Conservation (phyloP, 2,113 vertebrate species). For the Phylloscopus trochiloides region DNA sequence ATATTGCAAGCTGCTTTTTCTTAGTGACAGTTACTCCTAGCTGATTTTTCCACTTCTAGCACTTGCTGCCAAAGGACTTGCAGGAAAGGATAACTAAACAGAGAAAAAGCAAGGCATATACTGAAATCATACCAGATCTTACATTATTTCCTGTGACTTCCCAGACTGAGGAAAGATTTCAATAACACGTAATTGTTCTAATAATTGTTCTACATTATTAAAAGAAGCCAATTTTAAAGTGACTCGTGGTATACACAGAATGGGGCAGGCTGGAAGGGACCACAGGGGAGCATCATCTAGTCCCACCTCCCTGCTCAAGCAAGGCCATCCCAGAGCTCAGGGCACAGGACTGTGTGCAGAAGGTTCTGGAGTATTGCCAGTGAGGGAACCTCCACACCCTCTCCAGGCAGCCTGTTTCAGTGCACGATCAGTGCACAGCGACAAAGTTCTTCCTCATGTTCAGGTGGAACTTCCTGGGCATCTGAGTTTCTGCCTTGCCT, state of each 20-base stretch:
- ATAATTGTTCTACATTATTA: background rate
- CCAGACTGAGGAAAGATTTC: background rate
- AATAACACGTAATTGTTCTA: background rate
- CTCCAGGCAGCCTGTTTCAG: background rate
- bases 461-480: background rate
- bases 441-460: too few species aligned
- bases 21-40: background rate
- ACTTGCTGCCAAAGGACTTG: background rate
- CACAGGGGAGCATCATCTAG: background rate
- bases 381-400: background rate
- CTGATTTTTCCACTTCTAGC: background rate
- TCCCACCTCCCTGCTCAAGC: background rate
- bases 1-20: background rate
- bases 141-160: background rate
- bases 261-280: background rate
- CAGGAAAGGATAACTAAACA: background rate
- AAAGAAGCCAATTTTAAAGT: background rate
- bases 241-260: rapidly evolving
- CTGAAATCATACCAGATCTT: background rate
- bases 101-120: background rate
- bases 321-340: background rate
- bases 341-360: background rate
- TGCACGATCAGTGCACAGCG: rapidly evolving
- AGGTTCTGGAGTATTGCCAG: background rate
- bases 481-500: background rate